Evolutionary conservation across 2,888 invertebrate genomes (phyloP).

Genomic region (Ophion slaviceki): DNA sequence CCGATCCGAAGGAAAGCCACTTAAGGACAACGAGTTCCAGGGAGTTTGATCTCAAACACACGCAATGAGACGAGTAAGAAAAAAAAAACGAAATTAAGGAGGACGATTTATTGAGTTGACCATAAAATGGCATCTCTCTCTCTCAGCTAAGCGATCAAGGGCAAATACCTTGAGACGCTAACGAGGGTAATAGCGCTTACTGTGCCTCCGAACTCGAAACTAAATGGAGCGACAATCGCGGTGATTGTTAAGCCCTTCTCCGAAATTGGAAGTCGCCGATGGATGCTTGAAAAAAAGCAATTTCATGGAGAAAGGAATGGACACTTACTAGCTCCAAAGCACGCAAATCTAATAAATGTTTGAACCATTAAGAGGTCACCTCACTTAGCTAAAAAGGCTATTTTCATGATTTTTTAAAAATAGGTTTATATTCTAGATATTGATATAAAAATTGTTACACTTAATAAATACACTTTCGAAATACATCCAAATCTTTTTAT

Average conservation of each 20-base stretch:
- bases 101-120: conserved; percentile 42
- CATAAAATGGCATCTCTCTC: conserved; percentile 37
- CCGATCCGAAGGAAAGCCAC: conserved; percentile 45
- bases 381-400: too few species aligned
- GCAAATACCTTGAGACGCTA: conserved; percentile 23
- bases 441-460: too few species aligned
- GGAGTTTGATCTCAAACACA: conserved; percentile 34
- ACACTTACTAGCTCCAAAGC: not conserved
- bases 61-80: conserved; percentile 15
- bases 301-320: conserved; percentile 4
- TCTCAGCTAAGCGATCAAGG: conserved; percentile 30
- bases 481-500: too few species aligned
- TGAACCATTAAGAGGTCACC: not conserved
- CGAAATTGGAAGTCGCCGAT: conserved; percentile 2
- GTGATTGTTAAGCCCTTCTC: conserved; percentile 32
- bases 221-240: conserved; percentile 38
- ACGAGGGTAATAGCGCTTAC: conserved; percentile 41
- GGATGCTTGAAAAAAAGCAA: conserved; percentile 8
- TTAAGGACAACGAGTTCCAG: conserved; percentile 53
- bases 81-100: conserved; percentile 23
- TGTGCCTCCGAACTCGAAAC: conserved; percentile 21
- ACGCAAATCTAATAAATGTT: conserved; percentile 22
- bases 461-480: too few species aligned
- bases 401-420: too few species aligned
- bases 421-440: too few species aligned